Base-by-base conservation (phyloP, 2,797 vertebrate species). In the Percopsis omiscomaycus region DNA sequence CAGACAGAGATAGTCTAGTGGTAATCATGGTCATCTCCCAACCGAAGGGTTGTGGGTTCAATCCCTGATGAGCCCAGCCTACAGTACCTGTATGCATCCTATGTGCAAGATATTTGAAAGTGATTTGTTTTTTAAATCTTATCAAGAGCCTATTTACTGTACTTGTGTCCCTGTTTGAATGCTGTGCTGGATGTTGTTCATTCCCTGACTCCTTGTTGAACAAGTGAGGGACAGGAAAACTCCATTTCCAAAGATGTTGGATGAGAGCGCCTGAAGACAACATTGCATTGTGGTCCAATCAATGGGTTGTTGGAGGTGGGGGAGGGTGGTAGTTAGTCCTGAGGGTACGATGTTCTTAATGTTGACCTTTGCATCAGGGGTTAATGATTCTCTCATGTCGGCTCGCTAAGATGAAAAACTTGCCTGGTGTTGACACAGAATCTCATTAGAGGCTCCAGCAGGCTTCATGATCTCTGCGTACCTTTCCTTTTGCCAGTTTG, bases 231-330 rank as follows among this genome's bases (percentile, higher is more conserved):
- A 78, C 68, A 69, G 64, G 53, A 65, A 67, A 83, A 89, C 89
- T 88, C 84, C 56, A 85, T 89, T 83, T 88, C 81, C 76, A 89
- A 87, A 89, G 89, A 88, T 89, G 69, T 83, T 82, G 59, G 76
- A 83, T 77, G 85, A 84, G 55, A 57, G 55, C 29, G 64, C 75
- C 67, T 71, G 69, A 84, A 83, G 77, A 79, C 66, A 75, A 16
- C 51, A 77, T 61, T 68, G 46, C 52, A 10, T 2, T 46, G 44
- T 47, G 29, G 73, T 74, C 61, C 65, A 80, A 68, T 82, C 68
- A 30, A 84, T 81, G 45, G 29, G 29, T 37, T 37, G 32, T 37
- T 37, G 32, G 32, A 37, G 9, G 32, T 22, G 32, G 32, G 32
- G 32, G 32, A 37, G 32, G 6, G 32, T 37, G 73, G 64, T 59